Evolutionary conservation across 2,113 vertebrate species (phyloP).

Genomic region (Solea senegalensis): DNA sequence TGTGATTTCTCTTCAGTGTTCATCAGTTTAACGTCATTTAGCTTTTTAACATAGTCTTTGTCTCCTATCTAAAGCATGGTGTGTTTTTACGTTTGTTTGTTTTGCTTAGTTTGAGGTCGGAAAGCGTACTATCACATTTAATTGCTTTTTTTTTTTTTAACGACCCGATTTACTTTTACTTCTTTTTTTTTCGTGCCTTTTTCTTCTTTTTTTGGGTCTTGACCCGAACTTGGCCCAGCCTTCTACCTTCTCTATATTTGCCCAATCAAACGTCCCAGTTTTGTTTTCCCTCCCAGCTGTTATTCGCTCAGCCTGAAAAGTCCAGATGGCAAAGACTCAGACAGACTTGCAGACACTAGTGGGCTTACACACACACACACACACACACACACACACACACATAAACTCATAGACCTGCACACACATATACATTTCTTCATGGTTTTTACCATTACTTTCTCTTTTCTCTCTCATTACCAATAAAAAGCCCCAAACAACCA

Average conservation of each 20-base stretch:
- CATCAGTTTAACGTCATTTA: conserved; percentile 69
- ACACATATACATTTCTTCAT: conserved; percentile 47
- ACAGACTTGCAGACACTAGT: conserved; percentile 59
- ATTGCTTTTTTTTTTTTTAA: conserved; percentile 27
- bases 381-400: conserved; percentile 16
- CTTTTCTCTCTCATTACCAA: conserved; percentile 87
- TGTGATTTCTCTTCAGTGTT: conserved; percentile 66
- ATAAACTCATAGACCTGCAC: background rate
- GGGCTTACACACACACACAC: conserved; percentile 32
- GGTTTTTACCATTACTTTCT: conserved; percentile 81
- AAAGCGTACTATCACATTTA: conserved; percentile 79
- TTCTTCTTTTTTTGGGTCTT: conserved; percentile 38
- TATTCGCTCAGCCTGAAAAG: conserved; percentile 90
- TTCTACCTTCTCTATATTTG: conserved; percentile 84
- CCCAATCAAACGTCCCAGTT: conserved; percentile 89
- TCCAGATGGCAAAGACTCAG: conserved; percentile 92
- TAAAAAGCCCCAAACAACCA: conserved; percentile 89
- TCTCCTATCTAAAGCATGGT: conserved; percentile 54
- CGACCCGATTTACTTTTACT: conserved; percentile 5
- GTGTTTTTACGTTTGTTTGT: conserved; percentile 34
- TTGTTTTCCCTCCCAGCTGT: conserved; percentile 95
- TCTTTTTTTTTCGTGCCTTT: conserved; percentile 20
- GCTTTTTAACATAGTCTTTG: conserved; percentile 37
- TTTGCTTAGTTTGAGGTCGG: conserved; percentile 78
- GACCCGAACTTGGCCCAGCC: conserved; percentile 50